Evolutionary conservation across 2,888 invertebrate genomes (phyloP), one percentile per base, ranked within the genome.

Genomic region (Lithophane leautieri): DNA sequence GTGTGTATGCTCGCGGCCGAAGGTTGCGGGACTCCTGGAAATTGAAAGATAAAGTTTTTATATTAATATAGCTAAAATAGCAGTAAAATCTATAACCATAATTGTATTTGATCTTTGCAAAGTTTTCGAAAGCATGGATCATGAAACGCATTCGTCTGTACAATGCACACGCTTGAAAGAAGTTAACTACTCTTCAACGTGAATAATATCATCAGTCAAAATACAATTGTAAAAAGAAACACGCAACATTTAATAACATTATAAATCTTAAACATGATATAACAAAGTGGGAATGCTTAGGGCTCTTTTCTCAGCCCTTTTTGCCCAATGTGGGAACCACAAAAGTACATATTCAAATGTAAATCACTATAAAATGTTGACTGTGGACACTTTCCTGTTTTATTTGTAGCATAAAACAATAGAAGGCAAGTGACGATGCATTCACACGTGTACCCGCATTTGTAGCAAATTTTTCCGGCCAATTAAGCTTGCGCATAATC

Each of bases 21-120:
- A 96, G 91, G 84, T 97, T 96, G n/a, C 96, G 93, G 6, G 96
- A 91, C 88, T 97, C 97, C 97, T 97, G 92, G 9, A 87, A 88
- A 56, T 42, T 40, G 0, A n/a, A 12, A 25, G 0, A 22, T 28
- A 22, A 47, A 1, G 11, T 19, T 50, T 28, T 7, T 40, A 11
- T 42, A 42, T 56, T 16, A 52, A 14, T 56, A 42, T 52, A 28
- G 16, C 42, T 42, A 3, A 70, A 42, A 16, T 42, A 12, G 16
- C 16, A 25, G 22, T 40, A 40, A n/a, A 25, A 40, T 67, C 6
- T 6, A 47, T 7, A 8, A 12, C 12, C 40, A 19, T 40, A 34
- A 12, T 40, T 16, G 7, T 22, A 11, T 40, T 58, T 14, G 22
- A 52, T 52, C 8, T 52, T 60, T n/a, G 12, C 12, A 9, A 62